Evolutionary conservation across 2,113 vertebrate species (phyloP), one percentile per base, ranked within the genome.

Genomic region (Pteropus alecto): DNA sequence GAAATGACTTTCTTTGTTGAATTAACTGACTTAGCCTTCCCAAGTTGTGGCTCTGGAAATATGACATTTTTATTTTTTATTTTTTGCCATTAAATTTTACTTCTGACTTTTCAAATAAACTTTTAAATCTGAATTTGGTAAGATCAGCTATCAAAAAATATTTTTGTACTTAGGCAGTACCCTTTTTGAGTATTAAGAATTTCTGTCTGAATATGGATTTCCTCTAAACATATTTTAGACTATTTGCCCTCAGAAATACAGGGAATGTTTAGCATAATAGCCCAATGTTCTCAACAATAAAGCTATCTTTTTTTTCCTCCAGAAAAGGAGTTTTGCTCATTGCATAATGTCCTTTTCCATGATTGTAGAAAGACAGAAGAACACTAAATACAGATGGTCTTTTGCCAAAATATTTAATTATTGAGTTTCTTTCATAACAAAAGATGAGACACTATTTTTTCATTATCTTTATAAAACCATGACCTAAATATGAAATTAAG

Each of bases 191-290:
- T 95, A 95, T 96, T 96, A 97, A 97, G 96, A 92, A 93, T 97
- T 98, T 98, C 94, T 1, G 4, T 98, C 96, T 1, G 14, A 95
- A 30, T 33, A 93, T 94, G 71, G 87, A 97, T 98, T 98, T 97
- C 95, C 93, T 97, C 54, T 96, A 94, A 77, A 77, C 87, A 97
- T 97, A 87, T 92, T 97, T 74, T 95, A 79, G 4, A 98, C 92
- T 97, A 63, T 84, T 77, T 38, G 87, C 97, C 90, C 81, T 94
- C 54, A 96, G 94, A 96, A 7, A 70, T 92, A 98, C 1, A 35
- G 98, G 98, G 98, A 98, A 98, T 98, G 98, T 46, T 61, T 94
- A 19, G 24, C 96, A 99, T 98, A 99, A 98, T 95, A 97, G 96
- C 43, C 97, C 98, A 98, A 97, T 99, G 98, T 99, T 98, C 51